Conservation (phyloP, 2,113 vertebrate genomes). For the Bostrychus sinensis region DNA sequence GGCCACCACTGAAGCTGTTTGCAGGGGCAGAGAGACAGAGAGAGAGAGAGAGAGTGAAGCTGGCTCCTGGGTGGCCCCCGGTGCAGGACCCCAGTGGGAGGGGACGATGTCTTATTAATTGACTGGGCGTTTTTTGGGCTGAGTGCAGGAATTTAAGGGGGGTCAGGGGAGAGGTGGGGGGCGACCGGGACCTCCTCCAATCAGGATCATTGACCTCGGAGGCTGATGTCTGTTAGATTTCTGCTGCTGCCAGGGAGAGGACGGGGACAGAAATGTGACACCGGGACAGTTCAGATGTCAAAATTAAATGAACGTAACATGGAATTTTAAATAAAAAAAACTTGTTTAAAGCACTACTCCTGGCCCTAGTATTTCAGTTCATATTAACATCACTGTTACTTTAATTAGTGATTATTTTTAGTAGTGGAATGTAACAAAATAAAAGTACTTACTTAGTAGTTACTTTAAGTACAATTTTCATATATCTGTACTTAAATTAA, state of each 20-base stretch:
- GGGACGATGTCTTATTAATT: conserved; percentile 88
- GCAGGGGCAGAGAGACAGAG: conserved; percentile 57
- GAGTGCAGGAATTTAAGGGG: conserved; percentile 77
- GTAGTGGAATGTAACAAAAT: too few species aligned
- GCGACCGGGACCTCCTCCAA: conserved; percentile 21
- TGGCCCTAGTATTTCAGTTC: too few species aligned
- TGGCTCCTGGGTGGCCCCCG: conserved; percentile 84
- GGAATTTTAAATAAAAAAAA: too few species aligned
- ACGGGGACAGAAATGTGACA: background rate
- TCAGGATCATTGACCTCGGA: conserved; percentile 40
- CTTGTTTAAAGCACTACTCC: too few species aligned
- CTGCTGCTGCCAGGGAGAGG: conserved; percentile 15
- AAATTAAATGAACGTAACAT: too few species aligned
- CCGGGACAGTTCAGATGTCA: background rate
- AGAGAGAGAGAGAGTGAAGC: too few species aligned
- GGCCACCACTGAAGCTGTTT: conserved; percentile 84
- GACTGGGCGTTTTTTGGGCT: conserved; percentile 81
- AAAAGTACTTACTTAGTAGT: too few species aligned
- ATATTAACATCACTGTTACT: too few species aligned
- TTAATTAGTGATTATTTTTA: too few species aligned
- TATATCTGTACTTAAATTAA: too few species aligned
- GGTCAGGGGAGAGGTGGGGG: conserved; percentile 30
- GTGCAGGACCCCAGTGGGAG: conserved; percentile 76
- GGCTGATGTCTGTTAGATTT: conserved; percentile 61
- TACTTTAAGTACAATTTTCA: too few species aligned